phyloP scores from a whole-genome alignment of 2,797 vertebrate species.

The Prionace glauca region DNA sequence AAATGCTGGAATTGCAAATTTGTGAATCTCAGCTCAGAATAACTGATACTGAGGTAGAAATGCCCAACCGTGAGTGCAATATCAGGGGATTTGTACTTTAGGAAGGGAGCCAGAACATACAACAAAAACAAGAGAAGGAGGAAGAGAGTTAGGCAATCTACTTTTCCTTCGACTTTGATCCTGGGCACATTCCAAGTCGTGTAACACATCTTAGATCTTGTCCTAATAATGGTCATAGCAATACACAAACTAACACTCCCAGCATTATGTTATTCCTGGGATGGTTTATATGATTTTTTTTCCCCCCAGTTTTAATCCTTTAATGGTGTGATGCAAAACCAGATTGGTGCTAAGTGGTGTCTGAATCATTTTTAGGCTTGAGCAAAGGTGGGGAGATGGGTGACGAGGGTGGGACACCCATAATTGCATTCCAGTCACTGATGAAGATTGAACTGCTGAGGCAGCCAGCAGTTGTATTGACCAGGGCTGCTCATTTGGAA shows the following conservation, averaged over 20 bases:
- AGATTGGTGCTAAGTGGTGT: background rate
- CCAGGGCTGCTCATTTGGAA: background rate
- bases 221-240: background rate
- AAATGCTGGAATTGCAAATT: background rate
- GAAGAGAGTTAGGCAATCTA: background rate
- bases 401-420: background rate
- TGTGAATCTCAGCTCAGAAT: background rate
- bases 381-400: background rate
- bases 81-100: background rate
- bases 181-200: background rate
- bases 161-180: background rate
- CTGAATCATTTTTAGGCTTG: background rate
- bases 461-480: background rate
- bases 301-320: background rate
- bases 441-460: background rate
- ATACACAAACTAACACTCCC: background rate
- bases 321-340: background rate
- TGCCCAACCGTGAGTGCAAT: background rate
- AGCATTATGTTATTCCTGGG: background rate
- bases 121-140: background rate
- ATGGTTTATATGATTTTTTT: background rate
- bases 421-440: background rate
- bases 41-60: background rate
- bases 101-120: background rate
- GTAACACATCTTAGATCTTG: background rate